These are phyloP conservation scores for Phataginus tetradactyla DNA, from an alignment of 2,797 vertebrate genomes.

Conservation along the genomic window DNA sequence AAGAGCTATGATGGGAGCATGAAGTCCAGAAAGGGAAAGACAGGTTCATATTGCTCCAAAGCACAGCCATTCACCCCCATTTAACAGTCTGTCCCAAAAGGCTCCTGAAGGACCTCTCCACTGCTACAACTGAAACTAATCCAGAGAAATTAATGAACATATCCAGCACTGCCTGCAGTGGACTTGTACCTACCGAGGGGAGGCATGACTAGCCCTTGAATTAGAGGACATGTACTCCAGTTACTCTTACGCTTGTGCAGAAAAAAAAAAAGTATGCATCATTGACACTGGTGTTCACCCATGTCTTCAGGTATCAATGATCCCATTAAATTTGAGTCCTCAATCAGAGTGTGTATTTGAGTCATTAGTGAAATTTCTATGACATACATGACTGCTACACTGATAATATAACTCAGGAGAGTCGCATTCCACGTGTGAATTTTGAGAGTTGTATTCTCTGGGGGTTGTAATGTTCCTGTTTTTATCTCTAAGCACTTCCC, in stretches of 20 bases:
- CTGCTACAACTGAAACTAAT: neutral
- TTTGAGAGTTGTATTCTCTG: neutral
- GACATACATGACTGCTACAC: neutral
- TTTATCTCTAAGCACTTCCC: neutral
- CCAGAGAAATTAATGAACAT: neutral
- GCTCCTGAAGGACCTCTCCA: neutral
- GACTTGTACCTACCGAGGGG: neutral
- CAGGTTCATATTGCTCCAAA: neutral
- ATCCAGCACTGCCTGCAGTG: neutral
- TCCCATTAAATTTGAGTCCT: neutral
- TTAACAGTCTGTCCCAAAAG: neutral
- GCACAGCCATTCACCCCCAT: neutral
- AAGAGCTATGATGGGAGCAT: neutral
- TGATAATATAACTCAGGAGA: neutral
- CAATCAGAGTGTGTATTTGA: neutral
- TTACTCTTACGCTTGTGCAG: neutral
- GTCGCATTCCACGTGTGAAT: neutral
- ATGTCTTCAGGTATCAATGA: neutral
- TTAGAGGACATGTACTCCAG: neutral
- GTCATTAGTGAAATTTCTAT: neutral
- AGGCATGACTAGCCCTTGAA: neutral
- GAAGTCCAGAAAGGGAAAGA: neutral
- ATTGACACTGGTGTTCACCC: neutral
- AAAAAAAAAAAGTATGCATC: neutral
- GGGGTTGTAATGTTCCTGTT: neutral